Evolutionary conservation across 2,888 invertebrate genomes (phyloP).

Genomic region (Pimpla rufipes): DNA sequence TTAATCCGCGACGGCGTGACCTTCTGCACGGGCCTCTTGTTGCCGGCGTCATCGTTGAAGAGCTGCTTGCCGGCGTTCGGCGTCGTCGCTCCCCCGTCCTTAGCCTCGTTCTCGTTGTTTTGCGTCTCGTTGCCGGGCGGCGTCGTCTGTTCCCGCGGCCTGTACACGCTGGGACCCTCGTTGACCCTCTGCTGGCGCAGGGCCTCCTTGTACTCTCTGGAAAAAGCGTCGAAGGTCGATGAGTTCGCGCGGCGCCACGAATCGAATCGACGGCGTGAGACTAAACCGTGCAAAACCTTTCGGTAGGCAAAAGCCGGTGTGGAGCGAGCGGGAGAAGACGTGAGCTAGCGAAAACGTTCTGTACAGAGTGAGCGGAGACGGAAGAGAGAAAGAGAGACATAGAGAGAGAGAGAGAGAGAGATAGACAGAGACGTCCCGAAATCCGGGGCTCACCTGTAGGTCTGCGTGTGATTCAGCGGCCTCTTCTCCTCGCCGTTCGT

Average conservation of each 20-base stretch:
- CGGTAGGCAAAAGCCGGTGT: slow-evolving; percentile 11
- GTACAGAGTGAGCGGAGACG: slow-evolving; percentile 2
- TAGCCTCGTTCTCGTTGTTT: slow-evolving; percentile 78
- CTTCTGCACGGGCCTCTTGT: slow-evolving; percentile 91
- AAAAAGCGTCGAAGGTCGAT: slow-evolving; percentile 32
- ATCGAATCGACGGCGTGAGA: background rate
- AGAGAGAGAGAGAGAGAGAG: too few species aligned
- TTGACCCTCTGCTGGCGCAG: slow-evolving; percentile 93
- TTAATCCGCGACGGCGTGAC: slow-evolving; percentile 92
- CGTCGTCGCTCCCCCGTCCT: too few species aligned
- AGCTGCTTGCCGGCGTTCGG: slow-evolving; percentile 77
- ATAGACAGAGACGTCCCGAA: slow-evolving; percentile 28
- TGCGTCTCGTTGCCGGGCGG: slow-evolving; percentile 84
- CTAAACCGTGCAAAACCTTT: slow-evolving; percentile 15
- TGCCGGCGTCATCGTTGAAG: slow-evolving; percentile 84
- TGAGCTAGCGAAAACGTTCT: slow-evolving; percentile 6
- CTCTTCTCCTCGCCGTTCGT: slow-evolving; percentile 90
- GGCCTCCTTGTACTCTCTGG: slow-evolving; percentile 95
- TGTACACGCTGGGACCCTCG: slow-evolving; percentile 90
- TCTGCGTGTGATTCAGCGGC: slow-evolving; percentile 90
- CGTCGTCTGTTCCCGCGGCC: slow-evolving; percentile 88
- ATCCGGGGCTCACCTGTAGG: slow-evolving; percentile 82
- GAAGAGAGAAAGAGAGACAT: too few species aligned
- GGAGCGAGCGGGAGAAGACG: slow-evolving; percentile 18
- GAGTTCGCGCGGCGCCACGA: background rate